Conservation (phyloP, 2,797 vertebrate genomes). For the Onychomys torridus region DNA sequence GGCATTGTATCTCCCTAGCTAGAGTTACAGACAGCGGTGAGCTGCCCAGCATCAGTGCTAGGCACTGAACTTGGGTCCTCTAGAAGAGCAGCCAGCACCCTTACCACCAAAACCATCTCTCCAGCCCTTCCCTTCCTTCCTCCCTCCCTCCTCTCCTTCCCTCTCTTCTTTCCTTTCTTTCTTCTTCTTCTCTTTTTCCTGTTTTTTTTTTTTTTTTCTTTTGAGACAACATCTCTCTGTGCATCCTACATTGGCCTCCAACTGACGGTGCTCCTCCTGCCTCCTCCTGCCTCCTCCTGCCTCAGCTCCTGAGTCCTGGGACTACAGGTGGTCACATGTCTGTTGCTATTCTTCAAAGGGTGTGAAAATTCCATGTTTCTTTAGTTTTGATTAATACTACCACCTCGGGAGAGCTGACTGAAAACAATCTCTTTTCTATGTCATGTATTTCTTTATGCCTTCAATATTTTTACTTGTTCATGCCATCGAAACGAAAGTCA, state of each 20-base stretch:
- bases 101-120: not conserved
- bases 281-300: not conserved
- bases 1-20: not conserved
- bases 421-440: constrained; percentile 16
- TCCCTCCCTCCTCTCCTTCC: fast-evolving
- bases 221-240: not conserved
- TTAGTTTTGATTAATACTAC: not conserved
- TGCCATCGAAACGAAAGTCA: constrained; percentile 25
- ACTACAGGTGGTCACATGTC: not conserved
- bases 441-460: not conserved
- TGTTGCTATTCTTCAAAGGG: not conserved
- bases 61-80: not conserved
- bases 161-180: not conserved
- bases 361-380: not conserved
- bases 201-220: not conserved
- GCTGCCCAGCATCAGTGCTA: no score
- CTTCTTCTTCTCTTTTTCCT: not conserved
- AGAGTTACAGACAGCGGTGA: not conserved
- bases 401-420: not conserved
- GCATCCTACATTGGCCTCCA: not conserved
- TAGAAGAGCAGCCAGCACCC: not conserved
- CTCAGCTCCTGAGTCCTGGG: not conserved
- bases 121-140: no score
- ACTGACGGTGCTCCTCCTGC: not conserved
- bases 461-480: not conserved